Base-by-base conservation (phyloP, 2,888 invertebrate genomes). In the Dexiosoma caninum region DNA sequence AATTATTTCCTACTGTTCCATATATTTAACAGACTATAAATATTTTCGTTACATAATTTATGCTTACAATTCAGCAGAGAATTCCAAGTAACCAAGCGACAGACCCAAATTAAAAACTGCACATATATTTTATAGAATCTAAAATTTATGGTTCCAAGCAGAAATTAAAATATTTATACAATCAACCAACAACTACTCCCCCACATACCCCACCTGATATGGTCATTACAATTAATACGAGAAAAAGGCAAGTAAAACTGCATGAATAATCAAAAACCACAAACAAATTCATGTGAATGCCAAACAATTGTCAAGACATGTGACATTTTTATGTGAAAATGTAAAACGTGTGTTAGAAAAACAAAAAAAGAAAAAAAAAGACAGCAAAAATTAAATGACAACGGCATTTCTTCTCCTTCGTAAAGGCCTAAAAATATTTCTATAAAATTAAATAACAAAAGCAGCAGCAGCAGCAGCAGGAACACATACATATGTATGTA, bases 261-360 rank as follows among this genome's bases (percentile, higher is more conserved):
- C 57, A 46, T 35, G 44, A 57, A 70, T 19, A 57, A 46, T 9
- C 30, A 57, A 49, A 37, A 72, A 71, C 49, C 42, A 51, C 59
- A 72, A 78, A 53, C 40, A 53, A 55, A 44, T 64, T 71, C 64
- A 64, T 60, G 72, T 81, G 75, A 69, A 49, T 81, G 76, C 76
- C 81, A 77, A 72, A 69, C 60, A 77, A 81, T 81, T 81, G 77
- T 81, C 81, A 81, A 77, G 81, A 64, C 81, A 77, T 81, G 81
- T 81, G 81, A 81, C 77, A 81, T 77, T 81, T 81, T 81, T 81
- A 81, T 81, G 72, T 72, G 81, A 77, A 81, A 81, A 77, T 77
- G 67, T 57, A 80, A 76, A 80, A 75, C 44, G 53, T 69, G 67
- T 67, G 49, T 40, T 37, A 23, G 14, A 57, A 62, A 23, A 21